Percentiles rank a stretch among this genome's conserved stretches.
Evolutionary conservation across 2,113 vertebrate species (phyloP).

Genomic region (Actenoides hombroni): DNA sequence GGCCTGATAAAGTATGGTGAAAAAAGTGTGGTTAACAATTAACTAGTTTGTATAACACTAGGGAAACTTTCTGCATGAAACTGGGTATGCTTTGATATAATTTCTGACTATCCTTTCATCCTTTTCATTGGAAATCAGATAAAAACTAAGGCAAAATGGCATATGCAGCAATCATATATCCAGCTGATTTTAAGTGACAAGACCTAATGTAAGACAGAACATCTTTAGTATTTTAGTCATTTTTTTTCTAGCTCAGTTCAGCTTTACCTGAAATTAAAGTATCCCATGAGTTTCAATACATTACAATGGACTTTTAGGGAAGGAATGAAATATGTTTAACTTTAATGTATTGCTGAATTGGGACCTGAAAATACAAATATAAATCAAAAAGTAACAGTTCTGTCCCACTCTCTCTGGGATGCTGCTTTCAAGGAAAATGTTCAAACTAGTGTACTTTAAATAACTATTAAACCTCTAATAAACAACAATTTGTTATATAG

Average conservation of each 20-base stretch:
- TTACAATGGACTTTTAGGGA: not conserved
- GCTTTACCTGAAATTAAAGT: not conserved
- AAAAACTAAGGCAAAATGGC: not conserved
- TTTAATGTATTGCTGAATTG: not conserved
- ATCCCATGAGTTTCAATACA: not conserved
- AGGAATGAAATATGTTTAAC: not conserved
- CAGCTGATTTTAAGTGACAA: not conserved
- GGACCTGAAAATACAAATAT: not conserved
- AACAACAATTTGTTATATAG: not conserved
- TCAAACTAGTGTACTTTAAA: not conserved
- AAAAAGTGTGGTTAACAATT: not conserved
- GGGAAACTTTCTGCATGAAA: not conserved
- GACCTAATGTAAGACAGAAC: not conserved
- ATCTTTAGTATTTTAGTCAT: not conserved
- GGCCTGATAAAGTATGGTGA: not conserved
- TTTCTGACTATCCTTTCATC: not conserved
- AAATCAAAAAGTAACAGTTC: not conserved
- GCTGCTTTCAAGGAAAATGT: not conserved
- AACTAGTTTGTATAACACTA: not conserved
- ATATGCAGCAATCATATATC: not conserved
- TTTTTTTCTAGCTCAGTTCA: not conserved
- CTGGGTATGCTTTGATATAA: not conserved
- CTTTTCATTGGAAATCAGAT: not conserved
- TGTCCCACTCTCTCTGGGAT: not conserved
- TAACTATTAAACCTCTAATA: not conserved